Evolutionary conservation across 2,113 vertebrate species (phyloP).

Genomic region (Sprattus sprattus): DNA sequence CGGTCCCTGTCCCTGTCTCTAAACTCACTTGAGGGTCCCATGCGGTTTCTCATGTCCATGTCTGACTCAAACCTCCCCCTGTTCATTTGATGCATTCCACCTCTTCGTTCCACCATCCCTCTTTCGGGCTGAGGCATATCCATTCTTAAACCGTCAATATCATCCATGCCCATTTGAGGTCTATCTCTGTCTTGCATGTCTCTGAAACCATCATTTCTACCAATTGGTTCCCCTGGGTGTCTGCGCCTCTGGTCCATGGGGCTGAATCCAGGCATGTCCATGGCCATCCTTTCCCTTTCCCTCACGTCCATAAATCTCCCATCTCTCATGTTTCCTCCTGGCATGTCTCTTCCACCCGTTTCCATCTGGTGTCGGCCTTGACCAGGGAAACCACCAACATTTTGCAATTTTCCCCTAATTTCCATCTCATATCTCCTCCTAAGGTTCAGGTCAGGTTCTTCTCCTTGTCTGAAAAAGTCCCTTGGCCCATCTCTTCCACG

Average conservation of each 20-base stretch:
- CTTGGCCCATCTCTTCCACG: constrained; percentile 79
- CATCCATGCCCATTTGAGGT: constrained; percentile 55
- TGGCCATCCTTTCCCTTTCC: constrained; percentile 78
- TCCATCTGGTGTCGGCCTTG: constrained; percentile 64
- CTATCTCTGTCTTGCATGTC: constrained; percentile 61
- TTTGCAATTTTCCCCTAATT: constrained; percentile 80
- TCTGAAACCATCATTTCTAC: constrained; percentile 64
- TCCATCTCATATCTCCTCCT: constrained; percentile 77
- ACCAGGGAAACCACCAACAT: constrained; percentile 75
- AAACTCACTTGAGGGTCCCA: constrained; percentile 74
- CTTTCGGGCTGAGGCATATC: constrained; percentile 71
- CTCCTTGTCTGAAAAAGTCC: constrained; percentile 78
- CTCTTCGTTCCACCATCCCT: constrained; percentile 80
- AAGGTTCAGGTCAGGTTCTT: constrained; percentile 77
- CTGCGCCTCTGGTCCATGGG: constrained; percentile 67
- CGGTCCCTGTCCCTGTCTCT: constrained; percentile 65
- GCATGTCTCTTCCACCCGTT: constrained; percentile 66
- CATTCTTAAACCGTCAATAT: constrained; percentile 60
- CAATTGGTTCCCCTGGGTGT: constrained; percentile 61
- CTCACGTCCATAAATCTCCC: constrained; percentile 77
- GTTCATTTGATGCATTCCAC: constrained; percentile 67
- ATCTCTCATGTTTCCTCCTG: constrained; percentile 59
- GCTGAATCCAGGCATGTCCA: constrained; percentile 78
- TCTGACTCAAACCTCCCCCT: constrained; percentile 75
- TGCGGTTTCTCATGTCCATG: constrained; percentile 85